phyloP scores from a whole-genome alignment of 2,113 vertebrate species.

The Menidia beryllina region DNA sequence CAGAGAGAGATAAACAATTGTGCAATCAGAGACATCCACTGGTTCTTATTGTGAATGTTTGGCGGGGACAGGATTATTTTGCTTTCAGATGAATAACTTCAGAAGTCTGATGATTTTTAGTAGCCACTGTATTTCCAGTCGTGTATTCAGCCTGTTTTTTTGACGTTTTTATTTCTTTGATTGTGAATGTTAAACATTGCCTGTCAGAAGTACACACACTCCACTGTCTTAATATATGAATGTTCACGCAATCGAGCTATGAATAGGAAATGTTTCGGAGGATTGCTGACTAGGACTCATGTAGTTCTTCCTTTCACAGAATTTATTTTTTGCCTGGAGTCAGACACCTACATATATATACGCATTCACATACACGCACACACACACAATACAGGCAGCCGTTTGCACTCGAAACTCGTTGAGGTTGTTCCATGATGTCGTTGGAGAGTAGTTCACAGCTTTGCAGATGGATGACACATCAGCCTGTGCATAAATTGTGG shows the following conservation, averaged over 20 bases:
- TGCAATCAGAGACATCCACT: constrained; percentile 53
- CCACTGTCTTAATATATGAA: constrained; percentile 70
- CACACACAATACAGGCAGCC: constrained; percentile 1
- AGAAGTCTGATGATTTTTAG: constrained; percentile 38
- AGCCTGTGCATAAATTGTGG: constrained; percentile 22
- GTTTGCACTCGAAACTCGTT: constrained; percentile 18
- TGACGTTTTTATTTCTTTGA: constrained; percentile 1
- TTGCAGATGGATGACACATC: constrained; percentile 12
- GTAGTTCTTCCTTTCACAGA: constrained; percentile 44
- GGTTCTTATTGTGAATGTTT: constrained; percentile 26
- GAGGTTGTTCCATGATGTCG: constrained; percentile 22
- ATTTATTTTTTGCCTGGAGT: constrained; percentile 36
- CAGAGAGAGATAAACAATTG: constrained; percentile 57
- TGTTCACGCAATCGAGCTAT: constrained; percentile 64
- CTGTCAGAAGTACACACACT: constrained; percentile 58
- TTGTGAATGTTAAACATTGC: constrained; percentile 61
- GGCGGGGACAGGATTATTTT: constrained; percentile 42
- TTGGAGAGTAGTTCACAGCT: constrained; percentile 12
- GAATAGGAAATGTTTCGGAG: constrained; percentile 37
- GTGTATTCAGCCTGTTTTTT: constrained; percentile 25
- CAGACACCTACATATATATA: constrained; percentile 25
- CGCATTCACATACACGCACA: constrained; percentile 13
- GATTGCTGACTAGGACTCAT: constrained; percentile 36
- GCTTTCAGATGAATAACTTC: constrained; percentile 57
- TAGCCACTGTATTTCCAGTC: constrained; percentile 22